Evolutionary conservation across 2,113 vertebrate species (phyloP).

Genomic region (Zosterops hypoxanthus): DNA sequence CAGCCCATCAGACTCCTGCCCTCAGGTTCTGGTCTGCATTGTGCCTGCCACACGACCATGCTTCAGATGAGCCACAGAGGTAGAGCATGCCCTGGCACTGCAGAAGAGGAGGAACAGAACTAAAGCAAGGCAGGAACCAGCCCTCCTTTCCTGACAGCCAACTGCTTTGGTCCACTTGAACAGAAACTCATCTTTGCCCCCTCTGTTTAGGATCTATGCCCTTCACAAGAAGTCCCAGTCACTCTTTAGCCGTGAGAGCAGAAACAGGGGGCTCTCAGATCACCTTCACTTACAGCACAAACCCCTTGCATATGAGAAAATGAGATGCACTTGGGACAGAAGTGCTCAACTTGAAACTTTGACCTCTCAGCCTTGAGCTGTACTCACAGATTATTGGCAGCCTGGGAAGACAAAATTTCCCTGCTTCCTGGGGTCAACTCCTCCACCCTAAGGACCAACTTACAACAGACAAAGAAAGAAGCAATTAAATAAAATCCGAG

Average conservation of each 20-base stretch:
- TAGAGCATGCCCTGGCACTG: neutral
- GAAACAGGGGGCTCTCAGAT: neutral
- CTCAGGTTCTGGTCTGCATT: neutral
- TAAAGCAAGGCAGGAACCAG: neutral
- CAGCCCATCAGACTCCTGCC: neutral
- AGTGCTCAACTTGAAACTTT: neutral
- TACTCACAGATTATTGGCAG: neutral
- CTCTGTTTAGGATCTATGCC: neutral
- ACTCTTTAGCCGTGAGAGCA: neutral
- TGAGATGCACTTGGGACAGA: neutral
- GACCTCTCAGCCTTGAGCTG: neutral
- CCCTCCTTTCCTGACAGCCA: neutral
- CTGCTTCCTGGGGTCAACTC: neutral
- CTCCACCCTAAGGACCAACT: neutral
- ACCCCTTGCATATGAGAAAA: neutral
- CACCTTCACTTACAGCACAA: neutral
- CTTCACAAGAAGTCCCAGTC: neutral
- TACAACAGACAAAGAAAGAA: neutral
- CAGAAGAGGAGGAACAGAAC: neutral
- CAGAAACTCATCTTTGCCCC: neutral
- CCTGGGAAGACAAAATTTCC: neutral
- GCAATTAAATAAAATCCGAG: neutral
- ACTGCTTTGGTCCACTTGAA: neutral
- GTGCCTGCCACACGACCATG: neutral
- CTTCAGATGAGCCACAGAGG: neutral